Percentiles rank a stretch among this genome's conserved stretches.
Conservation (phyloP, 92 coral and sea anemone genomes). For the Virgularia gustaviana region DNA sequence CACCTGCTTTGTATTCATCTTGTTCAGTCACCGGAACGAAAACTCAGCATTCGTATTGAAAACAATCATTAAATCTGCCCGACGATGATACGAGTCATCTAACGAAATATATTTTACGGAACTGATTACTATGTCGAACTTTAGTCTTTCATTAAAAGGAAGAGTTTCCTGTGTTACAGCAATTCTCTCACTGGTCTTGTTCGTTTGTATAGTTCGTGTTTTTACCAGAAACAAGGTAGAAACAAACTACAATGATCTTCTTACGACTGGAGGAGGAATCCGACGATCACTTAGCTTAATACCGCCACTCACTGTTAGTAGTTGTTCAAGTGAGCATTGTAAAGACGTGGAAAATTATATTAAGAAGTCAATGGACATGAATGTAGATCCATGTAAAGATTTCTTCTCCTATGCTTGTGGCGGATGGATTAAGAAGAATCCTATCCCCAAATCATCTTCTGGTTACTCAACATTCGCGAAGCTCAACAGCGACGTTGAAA, state of each 20-base stretch:
- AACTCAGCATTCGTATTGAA: not conserved
- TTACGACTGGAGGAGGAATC: slow-evolving; percentile 96
- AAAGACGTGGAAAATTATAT: slow-evolving; percentile 71
- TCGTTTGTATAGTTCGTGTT: slow-evolving; percentile 89
- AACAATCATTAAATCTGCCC: not conserved
- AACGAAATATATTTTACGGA: too few relatives aligned
- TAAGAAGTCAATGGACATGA: slow-evolving; percentile 65
- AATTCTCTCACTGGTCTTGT: slow-evolving; percentile 80
- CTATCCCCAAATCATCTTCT: slow-evolving; percentile 86
- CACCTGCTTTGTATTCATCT: too few relatives aligned
- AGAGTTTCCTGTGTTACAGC: slow-evolving; percentile 59
- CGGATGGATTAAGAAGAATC: slow-evolving; percentile 89
- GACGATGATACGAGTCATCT: not conserved
- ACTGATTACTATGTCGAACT: slow-evolving; percentile 6
- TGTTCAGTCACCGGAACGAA: too few relatives aligned
- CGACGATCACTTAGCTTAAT: slow-evolving; percentile 51
- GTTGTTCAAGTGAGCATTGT: slow-evolving; percentile 69
- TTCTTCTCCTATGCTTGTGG: slow-evolving; percentile 89
- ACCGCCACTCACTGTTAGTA: slow-evolving; percentile 27
- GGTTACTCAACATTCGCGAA: slow-evolving; percentile 89
- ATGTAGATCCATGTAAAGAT: slow-evolving; percentile 77
- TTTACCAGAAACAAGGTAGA: slow-evolving; percentile 86
- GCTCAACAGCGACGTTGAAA: slow-evolving; percentile 80
- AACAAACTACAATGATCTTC: slow-evolving; percentile 90
- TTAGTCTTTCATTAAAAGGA: not conserved